Conservation (phyloP, 2,888 invertebrate species). For the Drymonia ruficornis region DNA sequence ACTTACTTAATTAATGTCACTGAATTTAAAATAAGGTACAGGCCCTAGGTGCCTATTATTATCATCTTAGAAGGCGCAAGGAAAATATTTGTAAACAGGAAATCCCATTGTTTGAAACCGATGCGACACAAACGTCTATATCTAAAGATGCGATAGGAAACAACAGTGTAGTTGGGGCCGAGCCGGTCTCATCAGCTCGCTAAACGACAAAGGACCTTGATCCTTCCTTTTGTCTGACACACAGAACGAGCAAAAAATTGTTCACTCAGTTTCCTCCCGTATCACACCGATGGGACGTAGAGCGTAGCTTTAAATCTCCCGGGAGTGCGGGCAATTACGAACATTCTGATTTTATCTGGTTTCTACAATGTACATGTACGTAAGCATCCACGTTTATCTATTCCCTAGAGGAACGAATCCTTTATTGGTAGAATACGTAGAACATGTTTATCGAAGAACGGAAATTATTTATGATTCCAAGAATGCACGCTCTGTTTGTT, state of each 20-base stretch:
- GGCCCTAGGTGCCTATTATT: too few relatives aligned
- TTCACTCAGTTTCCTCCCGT: constrained; percentile 39
- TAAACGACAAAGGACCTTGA: constrained; percentile 63
- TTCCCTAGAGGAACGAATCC: constrained; percentile 22
- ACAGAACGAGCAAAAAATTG: constrained; percentile 53
- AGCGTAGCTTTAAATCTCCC: constrained; percentile 38
- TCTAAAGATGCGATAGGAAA: constrained; percentile 38
- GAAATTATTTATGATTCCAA: constrained; percentile 22
- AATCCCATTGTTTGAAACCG: too few relatives aligned
- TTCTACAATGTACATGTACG: constrained; percentile 26
- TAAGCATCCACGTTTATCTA: constrained; percentile 21
- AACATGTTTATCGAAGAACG: constrained; percentile 21
- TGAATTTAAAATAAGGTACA: too few relatives aligned
- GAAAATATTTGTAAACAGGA: too few relatives aligned
- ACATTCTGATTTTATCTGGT: constrained; percentile 40
- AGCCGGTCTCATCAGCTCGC: constrained; percentile 57
- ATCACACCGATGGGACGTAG: constrained; percentile 34
- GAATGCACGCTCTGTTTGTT: constrained; percentile 9
- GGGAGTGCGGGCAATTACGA: constrained; percentile 42
- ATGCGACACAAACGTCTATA: not conserved
- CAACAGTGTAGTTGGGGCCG: constrained; percentile 36
- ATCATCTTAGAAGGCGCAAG: too few relatives aligned
- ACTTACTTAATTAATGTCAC: too few relatives aligned
- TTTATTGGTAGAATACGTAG: constrained; percentile 30
- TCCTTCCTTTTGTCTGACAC: constrained; percentile 56